phyloP scores from a whole-genome alignment of 2,113 vertebrate species.

The Dermatemys mawii region DNA sequence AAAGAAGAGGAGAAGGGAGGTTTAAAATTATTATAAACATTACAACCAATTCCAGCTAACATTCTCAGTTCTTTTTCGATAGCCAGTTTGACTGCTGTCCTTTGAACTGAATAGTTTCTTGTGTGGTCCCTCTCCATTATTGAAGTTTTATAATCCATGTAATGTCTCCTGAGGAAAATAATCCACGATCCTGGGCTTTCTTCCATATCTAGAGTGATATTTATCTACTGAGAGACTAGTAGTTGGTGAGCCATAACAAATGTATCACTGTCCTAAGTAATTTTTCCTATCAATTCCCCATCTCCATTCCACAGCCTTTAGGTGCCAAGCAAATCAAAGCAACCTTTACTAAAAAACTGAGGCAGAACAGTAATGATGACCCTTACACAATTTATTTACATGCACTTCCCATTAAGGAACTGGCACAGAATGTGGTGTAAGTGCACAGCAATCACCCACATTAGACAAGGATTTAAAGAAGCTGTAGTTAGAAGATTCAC shows the following conservation, averaged over 20 bases:
- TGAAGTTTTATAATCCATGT: background rate
- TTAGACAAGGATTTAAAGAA: background rate
- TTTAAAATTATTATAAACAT: background rate
- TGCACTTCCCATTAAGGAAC: background rate
- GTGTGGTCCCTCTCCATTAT: background rate
- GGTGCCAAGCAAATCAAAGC: background rate
- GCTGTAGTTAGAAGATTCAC: background rate
- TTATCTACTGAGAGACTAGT: background rate
- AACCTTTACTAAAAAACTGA: background rate
- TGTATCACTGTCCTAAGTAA: background rate
- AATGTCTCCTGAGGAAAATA: background rate
- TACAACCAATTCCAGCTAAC: background rate
- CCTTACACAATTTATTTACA: background rate
- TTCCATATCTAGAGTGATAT: background rate
- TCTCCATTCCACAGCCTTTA: background rate
- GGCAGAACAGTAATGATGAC: background rate
- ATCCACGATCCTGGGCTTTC: background rate
- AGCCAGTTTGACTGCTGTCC: background rate
- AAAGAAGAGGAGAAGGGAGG: background rate
- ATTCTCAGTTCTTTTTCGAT: background rate
- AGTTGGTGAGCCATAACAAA: background rate
- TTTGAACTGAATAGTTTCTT: background rate
- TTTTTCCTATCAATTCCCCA: background rate
- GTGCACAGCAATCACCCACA: background rate
- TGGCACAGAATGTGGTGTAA: background rate